Base-by-base conservation (phyloP, 2,888 invertebrate species). In the Cheilosia impressa region DNA sequence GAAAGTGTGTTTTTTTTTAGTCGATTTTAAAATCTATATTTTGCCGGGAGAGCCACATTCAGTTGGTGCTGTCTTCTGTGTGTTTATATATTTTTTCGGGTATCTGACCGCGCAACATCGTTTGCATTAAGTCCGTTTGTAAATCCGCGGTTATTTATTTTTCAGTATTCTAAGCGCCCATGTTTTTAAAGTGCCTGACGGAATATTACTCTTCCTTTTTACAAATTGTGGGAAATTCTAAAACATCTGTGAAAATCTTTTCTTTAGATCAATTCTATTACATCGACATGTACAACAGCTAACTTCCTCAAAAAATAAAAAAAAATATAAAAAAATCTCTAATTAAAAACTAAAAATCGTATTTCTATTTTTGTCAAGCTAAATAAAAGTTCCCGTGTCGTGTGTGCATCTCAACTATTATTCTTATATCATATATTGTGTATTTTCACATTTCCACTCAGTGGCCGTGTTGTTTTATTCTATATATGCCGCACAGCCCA, bases 291-390 rank as follows among this genome's bases (percentile, higher is more conserved):
- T 41, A 15, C n/a, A 7, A 58, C 34, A 52, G 60, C 10, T 62
- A 5, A 62, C 45, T 15, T 50, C 53, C 53, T 24, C 34, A 24
- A 27, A 0, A 27, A 27, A n/a, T 43, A 52, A 66, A 45, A 47
- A 47, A 38, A 68, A 55, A 76, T 60, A 43, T n/a, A 17, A 19
- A 57, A 60, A 27, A 50, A 58, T 24, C 13, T 57, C 31, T 45
- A 55, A 17, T 52, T 58, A 34, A 71, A 27, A 52, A 38, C 38
- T 17, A 24, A 34, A 65, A 19, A 53, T 52, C 24, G 15, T 66
- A 24, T 43, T 62, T 84, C 84, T 84, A 84, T 84, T 84, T 84
- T 79, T 60, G 75, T 66, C 73, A 80, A 76, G 84, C 75, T 71
- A 79, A 75, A 71, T 69, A 79, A 75, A 75, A 75, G 50, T 58